Conservation (phyloP, 2,888 invertebrate species). For the Imbricaverruca yamaguchii region DNA sequence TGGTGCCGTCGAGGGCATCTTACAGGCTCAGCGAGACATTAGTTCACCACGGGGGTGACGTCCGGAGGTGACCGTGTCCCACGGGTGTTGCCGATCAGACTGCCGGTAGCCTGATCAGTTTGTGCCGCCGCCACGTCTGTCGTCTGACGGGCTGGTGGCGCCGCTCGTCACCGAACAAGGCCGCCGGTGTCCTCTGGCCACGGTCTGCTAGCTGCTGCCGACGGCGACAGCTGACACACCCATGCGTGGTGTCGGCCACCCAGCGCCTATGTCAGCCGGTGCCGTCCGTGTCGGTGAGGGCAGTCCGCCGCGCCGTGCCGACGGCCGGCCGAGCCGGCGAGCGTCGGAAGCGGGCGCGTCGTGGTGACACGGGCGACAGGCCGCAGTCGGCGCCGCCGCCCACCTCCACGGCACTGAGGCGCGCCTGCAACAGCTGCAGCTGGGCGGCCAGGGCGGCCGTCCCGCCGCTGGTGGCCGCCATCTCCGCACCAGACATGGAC, state of each 20-base stretch:
- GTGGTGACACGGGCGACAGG: background rate
- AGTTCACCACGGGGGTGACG: too few species aligned
- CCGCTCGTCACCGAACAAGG: background rate
- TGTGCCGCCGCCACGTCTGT: background rate
- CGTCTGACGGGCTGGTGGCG: background rate
- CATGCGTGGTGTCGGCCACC: background rate
- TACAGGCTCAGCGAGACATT: background rate
- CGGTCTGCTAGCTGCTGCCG: background rate
- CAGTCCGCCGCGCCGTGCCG: background rate
- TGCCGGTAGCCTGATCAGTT: background rate
- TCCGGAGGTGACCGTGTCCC: too few species aligned
- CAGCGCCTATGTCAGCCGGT: background rate
- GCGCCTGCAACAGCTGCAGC: conserved; percentile 19
- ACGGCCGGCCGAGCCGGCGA: background rate
- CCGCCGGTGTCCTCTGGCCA: background rate
- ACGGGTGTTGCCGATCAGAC: too few species aligned
- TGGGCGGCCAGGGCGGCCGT: background rate
- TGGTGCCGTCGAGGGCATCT: background rate
- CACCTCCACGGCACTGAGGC: background rate
- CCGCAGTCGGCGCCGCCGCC: background rate
- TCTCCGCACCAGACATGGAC: background rate
- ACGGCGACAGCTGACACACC: background rate
- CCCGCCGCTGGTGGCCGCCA: background rate
- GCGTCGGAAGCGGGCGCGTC: conserved; percentile 1
- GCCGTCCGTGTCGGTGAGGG: conserved; percentile 14